Evolutionary conservation across 2,113 vertebrate genomes (phyloP), one percentile per base, ranked within the genome.

Genomic region (Desmodus rotundus): DNA sequence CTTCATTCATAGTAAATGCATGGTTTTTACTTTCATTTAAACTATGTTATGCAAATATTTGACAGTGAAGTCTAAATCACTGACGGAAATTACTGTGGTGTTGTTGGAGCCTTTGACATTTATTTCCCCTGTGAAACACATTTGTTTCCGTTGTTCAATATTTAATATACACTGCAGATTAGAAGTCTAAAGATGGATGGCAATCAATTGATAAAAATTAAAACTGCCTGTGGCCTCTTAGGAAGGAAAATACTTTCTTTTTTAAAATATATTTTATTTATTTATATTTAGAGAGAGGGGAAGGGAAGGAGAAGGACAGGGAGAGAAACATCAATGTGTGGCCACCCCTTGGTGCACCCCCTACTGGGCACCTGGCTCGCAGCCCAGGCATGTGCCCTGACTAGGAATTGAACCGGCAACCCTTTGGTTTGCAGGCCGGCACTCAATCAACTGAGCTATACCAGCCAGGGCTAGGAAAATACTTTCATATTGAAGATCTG

Each of bases 11-110:
- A 96, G 12, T 50, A 97, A 97, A 91, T 74, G 28, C 36, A 67
- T 16, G 38, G 5, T 91, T 97, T 97, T 97, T 74, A 91, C 54
- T 97, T 94, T 82, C 15, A 94, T 94, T 96, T 96, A 96, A 88
- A 45, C 1, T 13, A 50, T 1, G 28, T 72, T 93, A 86, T 70
- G 58, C 54, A 96, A 98, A 97, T 91, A 68, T 82, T 94, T 97
- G 91, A 96, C 54, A 76, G 78, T 91, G 43, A 97, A 93, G 38
- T 65, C 22, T 78, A 95, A 92, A 41, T 87, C 82, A 97, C 38
- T 95, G 82, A 94, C 54, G 94, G 31, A 68, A 93, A 97, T 80
- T 86, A 56, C 50, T 89, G 43, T 43, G 67, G 31, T 70, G 83
- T 31, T 93, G 41, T 78, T 89, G 85, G 15, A 91, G 19, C 7